phyloP scores from a whole-genome alignment of 1,140 invertebrate species.

The Macrobrachium nipponense region DNA sequence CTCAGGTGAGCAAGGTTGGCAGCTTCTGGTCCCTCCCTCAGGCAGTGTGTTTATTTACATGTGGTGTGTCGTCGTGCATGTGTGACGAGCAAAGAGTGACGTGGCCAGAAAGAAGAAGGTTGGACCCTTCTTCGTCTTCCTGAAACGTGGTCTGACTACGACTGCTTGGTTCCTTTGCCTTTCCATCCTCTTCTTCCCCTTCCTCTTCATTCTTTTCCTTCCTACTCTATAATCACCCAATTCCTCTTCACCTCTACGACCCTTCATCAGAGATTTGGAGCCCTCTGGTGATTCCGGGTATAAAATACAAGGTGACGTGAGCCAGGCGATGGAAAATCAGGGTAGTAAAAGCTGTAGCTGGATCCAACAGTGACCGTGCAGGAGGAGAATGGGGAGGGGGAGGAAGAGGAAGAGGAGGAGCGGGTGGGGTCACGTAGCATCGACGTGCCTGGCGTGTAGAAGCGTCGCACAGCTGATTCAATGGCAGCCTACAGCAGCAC shows the following conservation, averaged over 20 bases:
- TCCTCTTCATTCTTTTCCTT: background rate
- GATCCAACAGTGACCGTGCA: conserved; percentile 24
- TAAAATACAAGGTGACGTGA: conserved; percentile 11
- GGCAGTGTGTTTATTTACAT: conserved; percentile 46
- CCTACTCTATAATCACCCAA: background rate
- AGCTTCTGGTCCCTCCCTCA: conserved; percentile 15
- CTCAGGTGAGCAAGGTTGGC: background rate
- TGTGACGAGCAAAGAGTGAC: conserved; percentile 36
- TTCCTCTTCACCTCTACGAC: background rate
- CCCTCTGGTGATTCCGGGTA: no score
- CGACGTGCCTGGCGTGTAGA: conserved; percentile 55
- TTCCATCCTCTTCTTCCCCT: background rate
- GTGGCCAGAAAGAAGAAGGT: background rate
- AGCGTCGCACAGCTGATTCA: conserved; percentile 50
- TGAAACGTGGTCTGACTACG: conserved; percentile 38
- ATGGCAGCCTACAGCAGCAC: conserved; percentile 42
- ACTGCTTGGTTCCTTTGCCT: background rate
- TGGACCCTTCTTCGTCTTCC: conserved; percentile 2
- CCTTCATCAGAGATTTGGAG: background rate
- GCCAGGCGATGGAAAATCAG: conserved; percentile 8
- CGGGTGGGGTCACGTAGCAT: conserved; percentile 43
- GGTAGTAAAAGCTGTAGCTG: conserved; percentile 6
- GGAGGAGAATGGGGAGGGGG: background rate
- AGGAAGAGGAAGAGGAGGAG: conserved; percentile 9
- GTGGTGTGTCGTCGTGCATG: conserved; percentile 34